Evolutionary conservation across 2,113 vertebrate genomes (phyloP).

Genomic region (Gila orcuttii): DNA sequence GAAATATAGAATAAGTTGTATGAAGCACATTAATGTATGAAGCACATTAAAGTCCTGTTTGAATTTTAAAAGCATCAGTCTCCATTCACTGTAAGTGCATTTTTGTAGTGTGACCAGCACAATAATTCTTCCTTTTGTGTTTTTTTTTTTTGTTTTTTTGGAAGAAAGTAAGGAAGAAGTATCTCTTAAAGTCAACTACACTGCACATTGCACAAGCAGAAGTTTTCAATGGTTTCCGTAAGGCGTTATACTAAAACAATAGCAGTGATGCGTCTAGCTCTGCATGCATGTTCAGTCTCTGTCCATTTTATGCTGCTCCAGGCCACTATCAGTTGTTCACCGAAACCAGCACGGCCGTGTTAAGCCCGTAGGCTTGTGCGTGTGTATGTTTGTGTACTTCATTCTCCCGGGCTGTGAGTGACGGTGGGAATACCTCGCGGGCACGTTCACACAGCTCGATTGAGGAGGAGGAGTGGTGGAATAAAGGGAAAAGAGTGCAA

Average conservation of each 20-base stretch:
- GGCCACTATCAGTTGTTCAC: conserved; percentile 49
- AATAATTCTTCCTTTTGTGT: background rate
- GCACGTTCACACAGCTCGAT: conserved; percentile 52
- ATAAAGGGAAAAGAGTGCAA: conserved; percentile 14
- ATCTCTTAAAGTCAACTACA: background rate
- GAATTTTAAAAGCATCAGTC: background rate
- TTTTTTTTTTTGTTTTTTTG: background rate
- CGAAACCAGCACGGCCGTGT: conserved; percentile 31
- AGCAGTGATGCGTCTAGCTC: background rate
- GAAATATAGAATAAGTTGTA: background rate
- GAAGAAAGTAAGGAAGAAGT: background rate
- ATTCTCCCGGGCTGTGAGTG: conserved; percentile 33
- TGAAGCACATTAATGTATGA: too few species aligned
- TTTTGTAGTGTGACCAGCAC: background rate
- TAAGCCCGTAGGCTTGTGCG: conserved; percentile 15
- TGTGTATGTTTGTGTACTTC: conserved; percentile 38
- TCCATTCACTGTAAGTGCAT: background rate
- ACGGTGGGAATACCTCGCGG: conserved; percentile 58
- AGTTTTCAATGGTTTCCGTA: background rate
- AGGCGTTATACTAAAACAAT: background rate
- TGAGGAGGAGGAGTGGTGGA: conserved; percentile 7
- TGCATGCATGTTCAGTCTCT: background rate
- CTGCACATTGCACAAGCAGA: too few species aligned
- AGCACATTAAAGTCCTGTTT: too few species aligned
- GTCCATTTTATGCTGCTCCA: conserved; percentile 52